Evolutionary conservation across 2,888 invertebrate species (phyloP), one percentile per base, ranked within the genome.

Genomic region (Dysmachus trigonus): DNA sequence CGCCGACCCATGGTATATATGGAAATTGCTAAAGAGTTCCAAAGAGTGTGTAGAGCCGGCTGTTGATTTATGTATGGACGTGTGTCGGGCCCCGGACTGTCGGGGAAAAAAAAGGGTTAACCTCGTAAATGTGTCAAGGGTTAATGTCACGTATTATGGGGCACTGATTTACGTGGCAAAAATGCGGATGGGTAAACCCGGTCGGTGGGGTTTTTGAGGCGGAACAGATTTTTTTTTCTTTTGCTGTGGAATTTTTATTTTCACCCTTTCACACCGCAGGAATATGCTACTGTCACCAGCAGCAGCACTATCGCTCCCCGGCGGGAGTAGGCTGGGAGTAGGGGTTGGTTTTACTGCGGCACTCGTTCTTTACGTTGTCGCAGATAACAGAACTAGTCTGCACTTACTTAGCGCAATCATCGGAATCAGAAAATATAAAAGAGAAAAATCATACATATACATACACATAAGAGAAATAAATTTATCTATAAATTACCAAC

Each of bases 131-230:
- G 38, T 76, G 76, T 76, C 76, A 76, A 76, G 76, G 76, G 76
- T 76, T 76, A 76, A 76, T 76, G 76, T 76, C 76, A 76, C 76
- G 76, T 76, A 76, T 76, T 76, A 76, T 38, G 35, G 22, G 38
- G 76, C 76, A 76, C 38, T 76, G 76, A 76, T 76, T 76, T 76
- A 76, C 76, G 76, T 76, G 76, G 35, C 35, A 76, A 76, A 76
- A 76, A 76, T 76, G 38, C 76, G 35, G 33, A 38, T 38, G 33
- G 31, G 74, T n/a, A n/a, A n/a, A n/a, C n/a, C n/a, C 10, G 18
- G 0, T 18, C 33, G 0, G 22, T 76, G 22, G 33, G 76, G 27
- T 62, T 22, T 76, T n/a, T 35, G 76, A 76, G 38, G 76, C 18
- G 76, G 74, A 74, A 74, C 47, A n/a, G 18, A 22, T 62, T 62